phyloP scores from a whole-genome alignment of 2,113 vertebrate genomes.

The Smithornis capensis region DNA sequence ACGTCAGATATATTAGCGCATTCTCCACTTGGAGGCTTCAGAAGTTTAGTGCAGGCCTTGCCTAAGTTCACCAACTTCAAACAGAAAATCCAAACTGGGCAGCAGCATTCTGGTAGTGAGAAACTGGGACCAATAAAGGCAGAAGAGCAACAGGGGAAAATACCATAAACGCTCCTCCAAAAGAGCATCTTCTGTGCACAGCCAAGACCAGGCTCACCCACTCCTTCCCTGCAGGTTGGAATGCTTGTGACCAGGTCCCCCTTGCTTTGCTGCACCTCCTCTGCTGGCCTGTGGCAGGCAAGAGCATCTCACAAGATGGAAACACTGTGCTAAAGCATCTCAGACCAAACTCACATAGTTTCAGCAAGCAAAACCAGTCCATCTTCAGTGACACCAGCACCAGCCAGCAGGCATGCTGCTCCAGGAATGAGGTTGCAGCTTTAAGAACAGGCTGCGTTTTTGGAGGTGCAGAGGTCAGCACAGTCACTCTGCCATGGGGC shows the following conservation, averaged over 20 bases:
- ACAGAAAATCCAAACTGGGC: background rate
- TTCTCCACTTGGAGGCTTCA: background rate
- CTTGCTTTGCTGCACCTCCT: background rate
- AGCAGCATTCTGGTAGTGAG: background rate
- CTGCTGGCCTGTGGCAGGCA: rapidly evolving
- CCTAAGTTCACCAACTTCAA: background rate
- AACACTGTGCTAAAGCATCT: background rate
- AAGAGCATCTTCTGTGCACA: background rate
- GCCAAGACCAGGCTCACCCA: background rate
- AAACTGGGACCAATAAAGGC: background rate
- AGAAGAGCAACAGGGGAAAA: background rate
- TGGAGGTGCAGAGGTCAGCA: background rate
- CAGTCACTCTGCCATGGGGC: background rate
- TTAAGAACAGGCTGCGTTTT: background rate
- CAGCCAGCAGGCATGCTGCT: background rate
- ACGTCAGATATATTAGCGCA: rapidly evolving
- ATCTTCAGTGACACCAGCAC: rapidly evolving
- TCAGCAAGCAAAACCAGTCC: background rate
- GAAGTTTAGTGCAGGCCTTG: background rate
- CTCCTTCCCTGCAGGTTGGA: background rate
- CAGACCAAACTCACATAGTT: rapidly evolving
- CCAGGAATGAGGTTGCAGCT: rapidly evolving
- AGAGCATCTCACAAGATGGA: background rate
- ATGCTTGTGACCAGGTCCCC: background rate
- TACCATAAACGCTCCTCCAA: too few species aligned